Conservation (phyloP, 2,888 invertebrate species). For the Bombyx huttoni region DNA sequence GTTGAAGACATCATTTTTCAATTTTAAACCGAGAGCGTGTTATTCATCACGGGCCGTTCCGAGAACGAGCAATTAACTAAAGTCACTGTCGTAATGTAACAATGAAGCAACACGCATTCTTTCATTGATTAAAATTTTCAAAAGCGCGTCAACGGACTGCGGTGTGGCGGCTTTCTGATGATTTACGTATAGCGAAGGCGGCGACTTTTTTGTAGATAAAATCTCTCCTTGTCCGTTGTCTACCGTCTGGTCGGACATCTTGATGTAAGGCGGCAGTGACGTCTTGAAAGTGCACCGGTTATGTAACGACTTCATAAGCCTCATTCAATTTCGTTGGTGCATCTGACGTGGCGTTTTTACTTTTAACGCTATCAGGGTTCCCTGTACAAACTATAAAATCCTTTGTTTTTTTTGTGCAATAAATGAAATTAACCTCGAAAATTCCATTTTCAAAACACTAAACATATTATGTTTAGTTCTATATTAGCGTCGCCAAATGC, state of each 20-base stretch:
- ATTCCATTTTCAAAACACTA: too few relatives aligned
- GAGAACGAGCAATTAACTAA: slow-evolving; percentile 26
- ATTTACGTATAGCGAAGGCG: slow-evolving; percentile 35
- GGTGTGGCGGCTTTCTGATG: slow-evolving; percentile 20
- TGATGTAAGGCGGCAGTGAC: slow-evolving; percentile 25
- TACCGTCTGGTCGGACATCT: slow-evolving; percentile 14
- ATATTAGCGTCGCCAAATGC: too few relatives aligned
- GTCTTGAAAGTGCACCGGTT: slow-evolving; percentile 35
- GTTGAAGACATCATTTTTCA: slow-evolving; percentile 8
- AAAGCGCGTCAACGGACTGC: slow-evolving; percentile 13
- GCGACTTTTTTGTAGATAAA: slow-evolving; percentile 42
- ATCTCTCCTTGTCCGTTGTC: slow-evolving; percentile 21
- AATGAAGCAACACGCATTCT: slow-evolving; percentile 23
- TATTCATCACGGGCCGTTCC: slow-evolving; percentile 20
- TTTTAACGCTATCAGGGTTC: slow-evolving; percentile 21
- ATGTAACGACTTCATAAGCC: slow-evolving; percentile 46
- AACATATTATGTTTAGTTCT: too few relatives aligned
- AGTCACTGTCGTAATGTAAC: slow-evolving; percentile 27
- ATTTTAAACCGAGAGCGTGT: slow-evolving; percentile 9
- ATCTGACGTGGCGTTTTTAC: slow-evolving; percentile 37
- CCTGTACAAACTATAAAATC: slow-evolving; percentile 1
- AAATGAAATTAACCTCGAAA: too few relatives aligned
- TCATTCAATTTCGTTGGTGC: slow-evolving; percentile 43
- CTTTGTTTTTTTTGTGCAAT: neutral
- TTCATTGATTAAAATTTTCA: slow-evolving; percentile 34